Percentiles rank a stretch among this genome's conserved stretches.
These are phyloP conservation scores for Axea sp. DNA, from an alignment of 2,888 invertebrate genomes.

Conservation along the genomic window DNA sequence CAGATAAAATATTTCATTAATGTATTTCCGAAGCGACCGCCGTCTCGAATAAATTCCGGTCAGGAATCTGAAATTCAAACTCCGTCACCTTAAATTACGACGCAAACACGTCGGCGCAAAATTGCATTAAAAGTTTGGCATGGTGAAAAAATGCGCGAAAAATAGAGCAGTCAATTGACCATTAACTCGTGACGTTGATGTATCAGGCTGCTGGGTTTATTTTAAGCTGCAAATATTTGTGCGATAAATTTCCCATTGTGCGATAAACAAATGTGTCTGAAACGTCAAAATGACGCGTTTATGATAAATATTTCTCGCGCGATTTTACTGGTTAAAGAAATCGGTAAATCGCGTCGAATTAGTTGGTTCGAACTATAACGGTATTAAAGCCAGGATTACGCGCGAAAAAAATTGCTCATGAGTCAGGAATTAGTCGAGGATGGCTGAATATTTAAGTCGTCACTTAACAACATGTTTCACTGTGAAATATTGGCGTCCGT, in stretches of 20 bases:
- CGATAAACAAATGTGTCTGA: too few species aligned
- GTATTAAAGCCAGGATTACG: conserved; percentile 12
- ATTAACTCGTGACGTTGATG: conserved; percentile 3
- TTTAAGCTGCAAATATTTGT: too few species aligned
- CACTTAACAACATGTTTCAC: conserved; percentile 12
- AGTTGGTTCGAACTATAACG: neutral
- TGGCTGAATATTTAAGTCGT: conserved; percentile 25
- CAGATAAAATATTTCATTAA: conserved; percentile 36
- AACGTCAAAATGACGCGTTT: too few species aligned
- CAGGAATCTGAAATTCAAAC: conserved; percentile 43
- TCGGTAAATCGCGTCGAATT: too few species aligned
- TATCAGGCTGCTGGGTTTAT: too few species aligned
- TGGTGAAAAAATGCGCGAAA: conserved; percentile 13
- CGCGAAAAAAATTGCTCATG: conserved; percentile 9
- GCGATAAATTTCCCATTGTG: too few species aligned
- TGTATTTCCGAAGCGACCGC: conserved; percentile 24
- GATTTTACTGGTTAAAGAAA: too few species aligned
- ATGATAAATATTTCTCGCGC: too few species aligned
- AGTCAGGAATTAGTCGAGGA: conserved; percentile 8
- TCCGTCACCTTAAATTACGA: conserved; percentile 43
- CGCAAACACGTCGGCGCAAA: conserved; percentile 17
- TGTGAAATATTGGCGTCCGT: conserved; percentile 4
- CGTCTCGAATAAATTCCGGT: conserved; percentile 29
- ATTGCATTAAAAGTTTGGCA: conserved; percentile 43
- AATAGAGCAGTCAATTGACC: conserved; percentile 25